Evolutionary conservation across 2,888 invertebrate species (phyloP), one percentile per base, ranked within the genome.

Genomic region (Proisotoma minuta): DNA sequence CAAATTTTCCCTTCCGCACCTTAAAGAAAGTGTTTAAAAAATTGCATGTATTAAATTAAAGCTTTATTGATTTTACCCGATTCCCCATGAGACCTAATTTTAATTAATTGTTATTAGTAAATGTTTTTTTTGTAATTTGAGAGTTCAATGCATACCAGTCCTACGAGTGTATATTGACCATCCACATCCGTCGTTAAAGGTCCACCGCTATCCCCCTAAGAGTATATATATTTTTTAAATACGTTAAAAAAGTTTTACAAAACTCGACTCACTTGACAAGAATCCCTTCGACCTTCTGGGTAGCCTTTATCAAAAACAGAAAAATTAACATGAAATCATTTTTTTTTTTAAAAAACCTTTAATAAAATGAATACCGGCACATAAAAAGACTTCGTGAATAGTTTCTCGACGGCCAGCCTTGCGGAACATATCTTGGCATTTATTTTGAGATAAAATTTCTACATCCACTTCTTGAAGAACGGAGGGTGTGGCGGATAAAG

Each of bases 301-400:
- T 92, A 94, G 2, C 94, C 68, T 68, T n/a, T 52, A 20, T 8
- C 8, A 10, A 43, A 15, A 8, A 34, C 34, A 34, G 12, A 34
- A 34, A 10, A 50, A 22, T 8, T 51, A 4, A 24, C 23, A 51
- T 24, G 27, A n/a, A 24, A 51, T 51, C 4, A n/a, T n/a, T n/a
- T n/a, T n/a, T n/a, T n/a, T n/a, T n/a, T n/a, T n/a, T n/a, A n/a
- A n/a, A 3, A 22, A 50, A 50, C 22, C 3, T 23, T 23, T 24
- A 8, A 10, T 18, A 26, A 15, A n/a, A 34, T 59, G 24, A 53
- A 52, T 43, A 67, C 67, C 94, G 1, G 94, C 94, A 76, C 94
- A 94, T 0, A 94, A 80, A 77, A 93, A 93, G 1, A 94, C 93
- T 74, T 93, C 91, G 74, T 93, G 92, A 65, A 94, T 94, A n/a